A percentile compares a stretch with the other conserved stretches of the same genome.
These are phyloP conservation scores for Fragariocoptes setiger DNA, from an alignment of 1,140 invertebrate genomes.

Conservation along the genomic window DNA sequence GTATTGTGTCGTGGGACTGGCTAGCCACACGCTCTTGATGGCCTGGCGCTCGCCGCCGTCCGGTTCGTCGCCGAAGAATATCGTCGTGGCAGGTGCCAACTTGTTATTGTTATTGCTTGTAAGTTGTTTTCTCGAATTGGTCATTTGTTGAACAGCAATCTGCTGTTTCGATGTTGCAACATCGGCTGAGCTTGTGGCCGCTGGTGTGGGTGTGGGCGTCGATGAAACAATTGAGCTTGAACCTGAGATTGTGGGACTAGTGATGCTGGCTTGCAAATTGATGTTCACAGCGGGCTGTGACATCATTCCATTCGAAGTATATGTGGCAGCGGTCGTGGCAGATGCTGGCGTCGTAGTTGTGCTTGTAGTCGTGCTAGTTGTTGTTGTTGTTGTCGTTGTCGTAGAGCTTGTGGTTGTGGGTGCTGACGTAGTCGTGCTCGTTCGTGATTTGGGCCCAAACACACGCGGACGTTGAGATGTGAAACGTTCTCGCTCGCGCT, in stretches of 20 bases:
- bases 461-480: too few species aligned
- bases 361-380: neutral
- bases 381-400: neutral
- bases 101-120: slow-evolving; percentile 3
- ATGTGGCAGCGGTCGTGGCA: neutral
- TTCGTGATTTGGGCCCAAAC: too few species aligned
- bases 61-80: slow-evolving; percentile 8
- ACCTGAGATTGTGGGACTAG: slow-evolving; percentile 8
- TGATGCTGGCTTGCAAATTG: slow-evolving; percentile 7
- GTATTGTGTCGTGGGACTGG: slow-evolving; percentile 8
- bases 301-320: neutral
- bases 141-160: too few species aligned
- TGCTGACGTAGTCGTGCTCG: too few species aligned
- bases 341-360: slow-evolving; percentile 2
- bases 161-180: neutral
- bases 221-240: neutral
- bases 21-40: neutral
- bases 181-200: neutral
- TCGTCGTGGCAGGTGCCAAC: slow-evolving; percentile 7
- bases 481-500: too few species aligned
- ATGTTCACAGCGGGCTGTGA: neutral
- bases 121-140: too few species aligned
- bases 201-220: neutral
- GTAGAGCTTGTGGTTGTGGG: neutral
- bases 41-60: neutral